Evolutionary conservation across 2,797 vertebrate genomes (phyloP).

Genomic region (Ficedula albicollis): DNA sequence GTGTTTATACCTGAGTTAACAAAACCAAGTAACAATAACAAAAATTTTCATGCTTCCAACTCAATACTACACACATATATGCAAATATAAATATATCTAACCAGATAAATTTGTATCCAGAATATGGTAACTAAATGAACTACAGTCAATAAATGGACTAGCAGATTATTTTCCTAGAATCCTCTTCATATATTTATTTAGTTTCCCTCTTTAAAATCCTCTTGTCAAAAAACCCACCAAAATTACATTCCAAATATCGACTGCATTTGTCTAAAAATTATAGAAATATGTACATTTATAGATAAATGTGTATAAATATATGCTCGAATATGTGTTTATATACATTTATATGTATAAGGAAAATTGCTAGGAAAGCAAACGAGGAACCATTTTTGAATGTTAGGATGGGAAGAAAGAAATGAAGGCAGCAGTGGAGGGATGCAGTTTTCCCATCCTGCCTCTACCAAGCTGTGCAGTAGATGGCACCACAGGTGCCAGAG

Average conservation of each 20-base stretch:
- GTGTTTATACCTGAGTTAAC: neutral
- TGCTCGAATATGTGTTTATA: neutral
- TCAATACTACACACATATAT: neutral
- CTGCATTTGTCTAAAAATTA: too few species aligned
- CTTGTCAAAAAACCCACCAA: fast-evolving
- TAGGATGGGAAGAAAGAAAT: neutral
- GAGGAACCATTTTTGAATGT: neutral
- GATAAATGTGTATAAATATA: neutral
- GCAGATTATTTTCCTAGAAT: neutral
- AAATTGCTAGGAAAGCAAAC: neutral
- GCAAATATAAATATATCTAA: neutral
- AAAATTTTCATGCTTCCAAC: neutral
- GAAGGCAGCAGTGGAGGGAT: neutral
- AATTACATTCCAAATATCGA: neutral
- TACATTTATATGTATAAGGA: neutral
- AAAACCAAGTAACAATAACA: neutral
- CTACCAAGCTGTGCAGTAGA: constrained; percentile 28
- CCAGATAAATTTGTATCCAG: neutral
- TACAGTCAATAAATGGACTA: neutral
- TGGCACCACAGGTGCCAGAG: constrained; percentile 41
- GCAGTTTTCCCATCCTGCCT: neutral
- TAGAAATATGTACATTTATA: neutral
- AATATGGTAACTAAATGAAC: neutral
- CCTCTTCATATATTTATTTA: neutral
- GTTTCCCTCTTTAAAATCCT: neutral